Percentiles rank a stretch among this genome's conserved stretches.
Evolutionary conservation across 2,113 vertebrate genomes (phyloP).

Genomic region (Donacobius atricapilla): DNA sequence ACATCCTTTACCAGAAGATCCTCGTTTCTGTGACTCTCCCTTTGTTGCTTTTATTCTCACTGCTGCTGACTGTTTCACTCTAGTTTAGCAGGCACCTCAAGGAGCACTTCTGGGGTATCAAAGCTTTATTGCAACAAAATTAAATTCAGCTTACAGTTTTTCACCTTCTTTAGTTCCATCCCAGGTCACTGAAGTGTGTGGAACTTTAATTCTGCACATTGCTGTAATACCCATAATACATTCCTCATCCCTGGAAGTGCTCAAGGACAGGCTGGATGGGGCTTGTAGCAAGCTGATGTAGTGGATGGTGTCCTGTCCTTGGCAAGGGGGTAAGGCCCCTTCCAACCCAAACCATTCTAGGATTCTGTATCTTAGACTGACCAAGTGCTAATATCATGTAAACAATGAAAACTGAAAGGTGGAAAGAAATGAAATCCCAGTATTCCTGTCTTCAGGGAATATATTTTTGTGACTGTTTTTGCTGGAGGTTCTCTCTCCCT

Average conservation of each 20-base stretch:
- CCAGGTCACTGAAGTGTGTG: not conserved
- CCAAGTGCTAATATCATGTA: not conserved
- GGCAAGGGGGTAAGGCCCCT: not conserved
- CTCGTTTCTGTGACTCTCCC: not conserved
- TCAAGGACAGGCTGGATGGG: not conserved
- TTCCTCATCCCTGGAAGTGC: not conserved
- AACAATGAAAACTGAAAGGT: not conserved
- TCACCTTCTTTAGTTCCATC: not conserved
- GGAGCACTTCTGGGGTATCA: not conserved
- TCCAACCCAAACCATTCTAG: not conserved
- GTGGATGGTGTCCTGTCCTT: not conserved
- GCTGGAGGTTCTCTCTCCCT: not conserved
- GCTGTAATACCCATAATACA: not conserved
- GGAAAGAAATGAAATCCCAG: not conserved
- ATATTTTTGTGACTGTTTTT: not conserved
- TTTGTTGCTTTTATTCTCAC: not conserved
- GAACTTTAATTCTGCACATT: not conserved
- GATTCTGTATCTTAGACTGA: not conserved
- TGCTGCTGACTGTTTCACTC: not conserved
- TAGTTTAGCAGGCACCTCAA: not conserved
- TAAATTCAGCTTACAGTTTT: not conserved
- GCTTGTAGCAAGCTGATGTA: not conserved
- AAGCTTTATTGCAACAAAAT: not conserved
- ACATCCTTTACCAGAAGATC: not conserved
- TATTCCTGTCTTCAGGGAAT: not conserved